Evolutionary conservation across 2,113 vertebrate genomes (phyloP).

Genomic region (Cynoglossus semilaevis): DNA sequence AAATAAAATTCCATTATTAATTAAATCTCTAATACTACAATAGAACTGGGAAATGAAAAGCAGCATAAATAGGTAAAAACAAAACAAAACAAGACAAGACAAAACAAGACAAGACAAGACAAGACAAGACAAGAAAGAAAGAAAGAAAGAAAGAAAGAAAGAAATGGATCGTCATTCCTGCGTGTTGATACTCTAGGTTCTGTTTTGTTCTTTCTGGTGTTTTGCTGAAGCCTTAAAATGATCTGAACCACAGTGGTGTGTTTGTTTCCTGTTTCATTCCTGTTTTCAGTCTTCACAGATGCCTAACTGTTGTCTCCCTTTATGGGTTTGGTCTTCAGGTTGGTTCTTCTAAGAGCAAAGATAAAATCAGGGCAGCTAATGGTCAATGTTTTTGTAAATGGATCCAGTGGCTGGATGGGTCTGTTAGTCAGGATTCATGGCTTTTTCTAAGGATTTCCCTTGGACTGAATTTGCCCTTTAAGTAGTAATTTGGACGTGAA

Average conservation of each 20-base stretch:
- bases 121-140: no score
- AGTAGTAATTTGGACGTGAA: constrained; percentile 31
- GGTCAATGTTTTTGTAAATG: constrained; percentile 1
- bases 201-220: constrained; percentile 23
- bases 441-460: constrained; percentile 4
- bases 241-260: constrained; percentile 44
- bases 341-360: background rate
- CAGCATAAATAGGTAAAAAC: no score
- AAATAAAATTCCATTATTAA: no score
- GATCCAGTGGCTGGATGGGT: constrained; percentile 9
- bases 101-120: no score
- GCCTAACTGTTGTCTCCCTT: constrained; percentile 21
- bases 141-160: no score
- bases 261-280: constrained; percentile 49
- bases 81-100: no score
- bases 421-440: constrained; percentile 14
- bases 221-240: constrained; percentile 36
- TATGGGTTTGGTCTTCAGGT: constrained; percentile 21
- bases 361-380: constrained; percentile 8
- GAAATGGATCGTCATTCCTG: constrained; percentile 16
- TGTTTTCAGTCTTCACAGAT: constrained; percentile 35
- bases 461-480: background rate
- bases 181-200: background rate
- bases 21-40: no score
- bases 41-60: no score